Conservation (phyloP, 2,888 invertebrate species). For the Mechanitis messenoides region DNA sequence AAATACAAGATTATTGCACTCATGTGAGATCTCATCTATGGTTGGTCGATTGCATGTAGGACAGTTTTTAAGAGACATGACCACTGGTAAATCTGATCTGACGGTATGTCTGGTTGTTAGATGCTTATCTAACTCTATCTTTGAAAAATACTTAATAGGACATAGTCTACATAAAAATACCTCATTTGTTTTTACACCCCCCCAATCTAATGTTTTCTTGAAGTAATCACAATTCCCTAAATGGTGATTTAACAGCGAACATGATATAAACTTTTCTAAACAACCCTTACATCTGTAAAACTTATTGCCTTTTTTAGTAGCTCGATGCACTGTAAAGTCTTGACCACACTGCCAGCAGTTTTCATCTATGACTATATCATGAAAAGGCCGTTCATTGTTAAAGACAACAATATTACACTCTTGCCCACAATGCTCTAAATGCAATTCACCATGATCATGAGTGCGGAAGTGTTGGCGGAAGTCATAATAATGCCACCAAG, state of each 20-base stretch:
- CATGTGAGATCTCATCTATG: constrained; percentile 26
- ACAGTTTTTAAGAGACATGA: constrained; percentile 7
- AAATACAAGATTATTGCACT: constrained; percentile 27
- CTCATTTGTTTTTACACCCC: neutral
- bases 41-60: neutral
- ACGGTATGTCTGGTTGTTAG: constrained; percentile 35
- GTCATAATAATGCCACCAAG: constrained; percentile 46
- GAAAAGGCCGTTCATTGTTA: accelerated
- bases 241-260: constrained; percentile 28
- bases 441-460: constrained; percentile 19
- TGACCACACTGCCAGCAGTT: constrained; percentile 43
- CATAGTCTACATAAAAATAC: constrained; percentile 25
- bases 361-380: constrained; percentile 26
- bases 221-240: constrained; percentile 22
- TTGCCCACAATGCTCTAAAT: constrained; percentile 24
- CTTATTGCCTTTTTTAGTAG: neutral
- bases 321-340: neutral
- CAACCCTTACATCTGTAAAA: constrained; percentile 35
- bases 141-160: constrained; percentile 6
- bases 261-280: constrained; percentile 28
- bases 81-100: constrained; percentile 39
- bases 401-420: constrained; percentile 39
- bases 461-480: constrained; percentile 41
- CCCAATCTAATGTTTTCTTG: constrained; percentile 2
- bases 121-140: constrained; percentile 26